Conservation (phyloP, 2,888 invertebrate species). For the Yponomeuta cagnagella region DNA sequence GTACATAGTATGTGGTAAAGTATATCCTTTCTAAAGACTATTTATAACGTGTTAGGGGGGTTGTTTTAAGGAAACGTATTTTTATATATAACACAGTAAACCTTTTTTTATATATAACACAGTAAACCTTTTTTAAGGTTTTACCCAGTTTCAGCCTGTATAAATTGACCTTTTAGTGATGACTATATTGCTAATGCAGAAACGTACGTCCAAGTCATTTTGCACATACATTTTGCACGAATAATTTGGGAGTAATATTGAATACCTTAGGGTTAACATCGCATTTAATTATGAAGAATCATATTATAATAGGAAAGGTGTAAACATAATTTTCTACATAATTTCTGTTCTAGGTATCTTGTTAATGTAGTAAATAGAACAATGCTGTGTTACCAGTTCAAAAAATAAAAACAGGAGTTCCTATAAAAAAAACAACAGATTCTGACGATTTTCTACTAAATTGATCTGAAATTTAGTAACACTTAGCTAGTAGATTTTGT, state of each 20-base stretch:
- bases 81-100: no score
- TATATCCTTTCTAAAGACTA: no score
- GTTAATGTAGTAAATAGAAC: not conserved
- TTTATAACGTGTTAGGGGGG: no score
- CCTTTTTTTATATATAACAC: no score
- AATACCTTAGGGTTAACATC: conserved; percentile 20
- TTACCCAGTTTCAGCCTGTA: no score
- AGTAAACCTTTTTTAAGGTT: no score
- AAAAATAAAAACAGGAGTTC: conserved; percentile 33
- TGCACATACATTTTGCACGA: not conserved
- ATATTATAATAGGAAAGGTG: conserved; percentile 20
- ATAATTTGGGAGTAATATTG: not conserved
- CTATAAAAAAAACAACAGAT: conserved; percentile 32
- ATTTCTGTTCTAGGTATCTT: not conserved
- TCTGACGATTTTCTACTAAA: conserved; percentile 16
- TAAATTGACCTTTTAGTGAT: no score
- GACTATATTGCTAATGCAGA: not conserved
- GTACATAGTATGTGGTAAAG: no score
- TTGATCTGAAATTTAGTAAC: conserved; percentile 5
- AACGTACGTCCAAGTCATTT: not conserved
- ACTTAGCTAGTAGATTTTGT: not conserved
- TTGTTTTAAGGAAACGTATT: no score
- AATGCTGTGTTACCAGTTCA: conserved; percentile 17
- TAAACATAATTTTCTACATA: conserved; percentile 19
- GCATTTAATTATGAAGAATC: conserved; percentile 30